Evolutionary conservation across 1,140 invertebrate species (phyloP), one percentile per base, ranked within the genome.

Genomic region (Galleria mellonella): DNA sequence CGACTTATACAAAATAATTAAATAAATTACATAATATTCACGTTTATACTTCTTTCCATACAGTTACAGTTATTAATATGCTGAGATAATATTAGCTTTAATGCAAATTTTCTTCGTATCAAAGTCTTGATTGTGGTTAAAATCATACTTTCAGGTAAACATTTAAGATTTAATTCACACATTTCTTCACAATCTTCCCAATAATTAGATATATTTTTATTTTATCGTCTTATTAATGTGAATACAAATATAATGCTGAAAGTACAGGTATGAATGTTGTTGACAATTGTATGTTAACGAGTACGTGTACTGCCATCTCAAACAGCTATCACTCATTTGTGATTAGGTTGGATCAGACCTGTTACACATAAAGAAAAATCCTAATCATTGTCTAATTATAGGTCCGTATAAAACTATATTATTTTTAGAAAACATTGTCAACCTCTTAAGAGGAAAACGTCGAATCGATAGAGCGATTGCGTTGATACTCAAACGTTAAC

Each of bases 21-120:
- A 70, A 62, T 62, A 73, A 70, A 72, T 68, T 68, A 74, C 62
- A 65, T 63, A 67, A 71, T 77, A 76, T 15, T 75, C 75, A 74
- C 60, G 48, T 82, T 82, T 79, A 60, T 77, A 77, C 72, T 72
- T 77, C 61, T 73, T 72, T 76, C 70, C 59, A 72, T 72, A 70
- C 59, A 60, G 62, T 73, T 65, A 77, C 75, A 68, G 39, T 50
- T 50, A 50, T 51, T 55, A n/a, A 35, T 48, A 64, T 53, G 63
- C 65, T 64, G 62, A 63, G 60, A 66, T 62, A 71, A 68, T 76
- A 62, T 72, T 76, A 76, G 69, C 69, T 69, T 72, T 64, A 72
- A 38, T 27, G 27, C 28, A 45, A 32, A 31, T 38, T 38, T 44
- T 33, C 29, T 27, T 23, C 28, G 29, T 37, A 27, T 43, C 40